Conservation (phyloP, 2,888 invertebrate species). For the Eupithecia pulchellata region DNA sequence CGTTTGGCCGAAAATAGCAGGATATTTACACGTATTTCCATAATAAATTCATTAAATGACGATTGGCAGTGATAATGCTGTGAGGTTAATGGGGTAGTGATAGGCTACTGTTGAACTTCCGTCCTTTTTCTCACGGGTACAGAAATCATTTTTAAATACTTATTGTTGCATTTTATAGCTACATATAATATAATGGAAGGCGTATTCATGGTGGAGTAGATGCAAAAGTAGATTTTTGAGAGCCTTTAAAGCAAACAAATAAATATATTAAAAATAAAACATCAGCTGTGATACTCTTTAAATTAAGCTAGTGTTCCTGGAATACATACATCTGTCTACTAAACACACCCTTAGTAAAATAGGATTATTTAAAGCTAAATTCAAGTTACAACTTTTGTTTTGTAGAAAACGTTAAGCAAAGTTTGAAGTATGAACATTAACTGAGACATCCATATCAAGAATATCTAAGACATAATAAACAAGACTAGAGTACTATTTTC, state of each 20-base stretch:
- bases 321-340: too few species aligned
- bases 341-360: background rate
- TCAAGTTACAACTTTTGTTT: background rate
- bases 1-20: conserved; percentile 47
- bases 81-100: background rate
- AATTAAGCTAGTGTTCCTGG: background rate
- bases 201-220: background rate
- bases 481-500: conserved; percentile 5
- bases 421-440: conserved; percentile 24
- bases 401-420: conserved; percentile 13
- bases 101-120: conserved; percentile 4
- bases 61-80: conserved; percentile 36
- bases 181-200: background rate
- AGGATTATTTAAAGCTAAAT: background rate
- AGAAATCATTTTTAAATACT: background rate
- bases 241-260: background rate
- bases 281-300: too few species aligned
- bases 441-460: conserved; percentile 30
- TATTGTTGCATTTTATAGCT: background rate
- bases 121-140: background rate
- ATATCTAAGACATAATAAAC: conserved; percentile 25
- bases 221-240: background rate
- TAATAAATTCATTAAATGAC: conserved; percentile 44
- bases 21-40: conserved; percentile 54
- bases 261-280: background rate